Conservation (phyloP, 1,140 invertebrate genomes). For the fruit fly (Drosophila melanogaster) region DNA sequence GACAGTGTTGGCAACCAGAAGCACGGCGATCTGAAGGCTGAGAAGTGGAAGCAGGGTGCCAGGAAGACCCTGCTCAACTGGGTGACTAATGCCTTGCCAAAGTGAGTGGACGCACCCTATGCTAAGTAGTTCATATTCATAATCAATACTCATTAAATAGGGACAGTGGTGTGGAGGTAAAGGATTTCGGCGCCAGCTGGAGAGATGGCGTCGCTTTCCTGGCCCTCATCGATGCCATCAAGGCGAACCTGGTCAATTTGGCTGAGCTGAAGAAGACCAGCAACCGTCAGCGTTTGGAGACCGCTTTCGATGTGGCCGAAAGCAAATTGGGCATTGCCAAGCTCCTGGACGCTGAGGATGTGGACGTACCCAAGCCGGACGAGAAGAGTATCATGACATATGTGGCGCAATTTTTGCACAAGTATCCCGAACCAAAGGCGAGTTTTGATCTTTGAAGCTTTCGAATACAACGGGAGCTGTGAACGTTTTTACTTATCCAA, state of each 20-base stretch:
- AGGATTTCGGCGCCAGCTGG: conserved; percentile 98
- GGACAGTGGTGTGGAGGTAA: conserved; percentile 94
- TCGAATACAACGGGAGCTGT: no score
- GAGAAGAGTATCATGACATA: conserved; percentile 99
- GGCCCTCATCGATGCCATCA: conserved; percentile 97
- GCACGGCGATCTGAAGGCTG: conserved; percentile 87
- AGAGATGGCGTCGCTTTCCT: conserved; percentile 98
- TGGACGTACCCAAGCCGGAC: conserved; percentile 98
- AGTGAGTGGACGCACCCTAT: conserved; percentile 87
- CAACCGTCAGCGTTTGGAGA: conserved; percentile 93
- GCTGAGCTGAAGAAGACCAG: conserved; percentile 90
- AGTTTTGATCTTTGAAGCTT: conserved; percentile 7
- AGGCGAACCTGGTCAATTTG: conserved; percentile 95
- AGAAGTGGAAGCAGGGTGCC: conserved; percentile 94
- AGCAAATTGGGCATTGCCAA: conserved; percentile 96
- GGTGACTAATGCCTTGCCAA: conserved; percentile 96
- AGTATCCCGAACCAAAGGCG: conserved; percentile 94
- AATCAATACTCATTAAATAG: conserved; percentile 85
- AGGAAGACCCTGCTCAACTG: conserved; percentile 96
- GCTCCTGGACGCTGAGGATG: conserved; percentile 97
- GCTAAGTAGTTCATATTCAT: not conserved
- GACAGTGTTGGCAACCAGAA: conserved; percentile 87
- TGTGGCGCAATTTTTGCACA: conserved; percentile 98
- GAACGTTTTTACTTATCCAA: not conserved
- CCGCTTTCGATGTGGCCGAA: conserved; percentile 97